These are phyloP conservation scores for Plagodis dolabraria DNA, from an alignment of 2,888 invertebrate species.

Conservation along the genomic window DNA sequence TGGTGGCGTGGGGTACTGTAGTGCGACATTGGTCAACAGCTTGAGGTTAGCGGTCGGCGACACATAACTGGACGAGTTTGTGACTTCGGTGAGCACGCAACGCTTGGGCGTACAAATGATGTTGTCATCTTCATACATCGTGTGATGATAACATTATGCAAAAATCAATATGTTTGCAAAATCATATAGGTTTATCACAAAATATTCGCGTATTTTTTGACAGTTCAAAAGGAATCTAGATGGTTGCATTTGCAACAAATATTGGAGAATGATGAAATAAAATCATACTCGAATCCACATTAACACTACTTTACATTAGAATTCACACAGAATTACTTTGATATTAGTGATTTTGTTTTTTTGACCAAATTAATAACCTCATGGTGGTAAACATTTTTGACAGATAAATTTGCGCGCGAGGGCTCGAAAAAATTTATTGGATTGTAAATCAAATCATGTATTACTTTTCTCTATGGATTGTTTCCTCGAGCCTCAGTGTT, in stretches of 20 bases:
- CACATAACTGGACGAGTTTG: conserved; percentile 80
- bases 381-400: conserved; percentile 79
- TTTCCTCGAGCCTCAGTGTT: no score
- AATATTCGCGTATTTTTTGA: conserved; percentile 80
- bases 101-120: conserved; percentile 82
- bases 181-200: conserved; percentile 47
- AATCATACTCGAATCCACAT: conserved; percentile 12
- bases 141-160: conserved; percentile 79
- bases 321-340: conserved; percentile 13
- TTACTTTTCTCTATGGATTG: no score
- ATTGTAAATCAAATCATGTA: no score
- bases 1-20: conserved; percentile 81
- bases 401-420: conserved; percentile 76
- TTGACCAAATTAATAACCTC: conserved; percentile 60
- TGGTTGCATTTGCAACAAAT: conserved; percentile 52
- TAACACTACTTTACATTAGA: conserved; percentile 15
- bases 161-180: conserved; percentile 45
- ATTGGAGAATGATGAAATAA: conserved; percentile 31
- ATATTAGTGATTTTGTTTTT: conserved; percentile 26
- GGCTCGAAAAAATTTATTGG: no score
- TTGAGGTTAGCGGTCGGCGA: conserved; percentile 89
- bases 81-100: conserved; percentile 82
- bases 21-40: conserved; percentile 87
- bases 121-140: conserved; percentile 82
- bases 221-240: conserved; percentile 62